A percentile compares a stretch with the other conserved stretches of the same genome.
Evolutionary conservation across 2,888 invertebrate genomes (phyloP).

Genomic region (Lithophane socia): DNA sequence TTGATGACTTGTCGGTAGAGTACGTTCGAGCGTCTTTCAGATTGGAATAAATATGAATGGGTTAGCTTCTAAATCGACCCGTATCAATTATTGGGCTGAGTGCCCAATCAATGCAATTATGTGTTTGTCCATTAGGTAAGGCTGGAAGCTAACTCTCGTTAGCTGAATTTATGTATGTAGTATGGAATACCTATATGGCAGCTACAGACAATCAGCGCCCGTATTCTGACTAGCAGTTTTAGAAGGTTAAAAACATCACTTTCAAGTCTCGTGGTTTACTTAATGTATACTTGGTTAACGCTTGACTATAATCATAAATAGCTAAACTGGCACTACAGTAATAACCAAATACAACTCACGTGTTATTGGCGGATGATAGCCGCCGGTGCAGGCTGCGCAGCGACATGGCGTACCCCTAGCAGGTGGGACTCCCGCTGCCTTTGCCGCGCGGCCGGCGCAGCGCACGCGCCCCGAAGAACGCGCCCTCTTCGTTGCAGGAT

Average conservation of each 20-base stretch:
- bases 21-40: conserved; percentile 67
- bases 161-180: background rate
- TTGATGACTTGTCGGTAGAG: conserved; percentile 76
- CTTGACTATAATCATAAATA: background rate
- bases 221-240: background rate
- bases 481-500: conserved; percentile 90
- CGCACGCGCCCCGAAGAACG: conserved; percentile 89
- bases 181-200: background rate
- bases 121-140: conserved; percentile 1
- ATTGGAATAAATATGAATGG: conserved; percentile 62
- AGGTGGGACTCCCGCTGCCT: conserved; percentile 90
- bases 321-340: background rate
- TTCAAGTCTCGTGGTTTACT: background rate
- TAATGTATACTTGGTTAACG: background rate
- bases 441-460: conserved; percentile 91
- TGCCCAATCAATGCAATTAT: conserved; percentile 28
- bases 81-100: conserved; percentile 35
- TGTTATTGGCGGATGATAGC: conserved; percentile 91
- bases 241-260: background rate
- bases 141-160: conserved; percentile 7
- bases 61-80: conserved; percentile 39
- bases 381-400: conserved; percentile 92
- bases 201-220: background rate
- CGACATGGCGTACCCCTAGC: conserved; percentile 92
- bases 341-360: conserved; percentile 83